Evolutionary conservation across 2,888 invertebrate species (phyloP).

Genomic region (Eretmocerus hayati): DNA sequence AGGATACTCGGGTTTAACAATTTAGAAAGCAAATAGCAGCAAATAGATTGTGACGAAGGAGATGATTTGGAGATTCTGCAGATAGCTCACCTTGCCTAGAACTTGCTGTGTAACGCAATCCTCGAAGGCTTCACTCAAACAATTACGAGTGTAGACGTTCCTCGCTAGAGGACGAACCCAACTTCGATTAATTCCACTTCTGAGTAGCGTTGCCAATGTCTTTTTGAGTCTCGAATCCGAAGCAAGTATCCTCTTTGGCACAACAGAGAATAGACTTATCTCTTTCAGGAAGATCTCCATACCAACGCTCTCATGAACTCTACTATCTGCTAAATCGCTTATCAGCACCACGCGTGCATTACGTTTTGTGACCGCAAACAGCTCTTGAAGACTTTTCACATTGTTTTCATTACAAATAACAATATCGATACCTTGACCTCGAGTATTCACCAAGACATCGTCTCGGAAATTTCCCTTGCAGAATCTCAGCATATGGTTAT

Average conservation of each 20-base stretch:
- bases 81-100: constrained; percentile 60
- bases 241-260: constrained; percentile 20
- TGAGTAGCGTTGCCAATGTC: constrained; percentile 52
- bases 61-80: too few relatives aligned
- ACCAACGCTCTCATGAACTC: constrained; percentile 49
- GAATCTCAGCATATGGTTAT: constrained; percentile 72
- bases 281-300: constrained; percentile 25
- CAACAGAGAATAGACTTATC: constrained; percentile 44
- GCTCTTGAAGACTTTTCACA: constrained; percentile 75
- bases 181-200: constrained; percentile 58
- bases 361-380: constrained; percentile 42
- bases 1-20: too few relatives aligned
- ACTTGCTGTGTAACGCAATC: constrained; percentile 63
- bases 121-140: constrained; percentile 66
- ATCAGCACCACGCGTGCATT: constrained; percentile 51
- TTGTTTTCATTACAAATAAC: constrained; percentile 56
- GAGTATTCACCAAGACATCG: constrained; percentile 59
- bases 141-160: constrained; percentile 56
- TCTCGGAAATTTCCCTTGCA: constrained; percentile 77
- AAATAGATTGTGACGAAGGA: too few relatives aligned
- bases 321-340: constrained; percentile 42
- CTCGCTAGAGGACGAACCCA: constrained; percentile 63
- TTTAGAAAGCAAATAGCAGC: too few relatives aligned
- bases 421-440: constrained; percentile 55
- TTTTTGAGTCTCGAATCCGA: constrained; percentile 52